phyloP scores from a whole-genome alignment of 2,113 vertebrate species.

The Diphyllodes magnificus region DNA sequence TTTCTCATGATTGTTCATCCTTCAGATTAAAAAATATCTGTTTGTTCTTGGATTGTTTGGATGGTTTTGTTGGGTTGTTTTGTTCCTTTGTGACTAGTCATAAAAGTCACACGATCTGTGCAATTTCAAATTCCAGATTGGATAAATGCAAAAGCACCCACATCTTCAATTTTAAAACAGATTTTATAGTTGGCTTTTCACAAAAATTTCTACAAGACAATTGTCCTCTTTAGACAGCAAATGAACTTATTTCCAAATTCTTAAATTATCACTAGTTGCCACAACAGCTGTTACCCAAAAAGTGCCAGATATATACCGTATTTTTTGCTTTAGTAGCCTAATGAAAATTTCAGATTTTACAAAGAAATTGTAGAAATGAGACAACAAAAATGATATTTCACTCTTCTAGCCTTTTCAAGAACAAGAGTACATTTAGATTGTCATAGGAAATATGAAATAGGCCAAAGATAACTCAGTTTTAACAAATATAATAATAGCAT shows the following conservation, averaged over 20 bases:
- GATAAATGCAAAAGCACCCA: background rate
- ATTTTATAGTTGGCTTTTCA: background rate
- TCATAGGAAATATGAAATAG: background rate
- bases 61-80: background rate
- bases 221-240: background rate
- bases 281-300: background rate
- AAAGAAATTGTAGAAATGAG: background rate
- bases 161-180: conserved; percentile 1
- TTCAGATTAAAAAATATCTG: background rate
- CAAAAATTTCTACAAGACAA: background rate
- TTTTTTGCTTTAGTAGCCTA: background rate
- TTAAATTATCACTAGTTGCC: background rate
- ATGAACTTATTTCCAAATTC: background rate
- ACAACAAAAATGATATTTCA: background rate
- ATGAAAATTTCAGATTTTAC: background rate
- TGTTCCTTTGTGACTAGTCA: background rate
- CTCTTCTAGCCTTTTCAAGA: background rate
- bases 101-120: background rate
- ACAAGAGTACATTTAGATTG: background rate
- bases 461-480: background rate
- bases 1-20: background rate
- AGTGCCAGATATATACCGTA: background rate
- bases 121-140: background rate
- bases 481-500: background rate
- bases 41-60: background rate